Conservation (phyloP, 1,140 invertebrate species). For the Trachymyrmex septentrionalis region DNA sequence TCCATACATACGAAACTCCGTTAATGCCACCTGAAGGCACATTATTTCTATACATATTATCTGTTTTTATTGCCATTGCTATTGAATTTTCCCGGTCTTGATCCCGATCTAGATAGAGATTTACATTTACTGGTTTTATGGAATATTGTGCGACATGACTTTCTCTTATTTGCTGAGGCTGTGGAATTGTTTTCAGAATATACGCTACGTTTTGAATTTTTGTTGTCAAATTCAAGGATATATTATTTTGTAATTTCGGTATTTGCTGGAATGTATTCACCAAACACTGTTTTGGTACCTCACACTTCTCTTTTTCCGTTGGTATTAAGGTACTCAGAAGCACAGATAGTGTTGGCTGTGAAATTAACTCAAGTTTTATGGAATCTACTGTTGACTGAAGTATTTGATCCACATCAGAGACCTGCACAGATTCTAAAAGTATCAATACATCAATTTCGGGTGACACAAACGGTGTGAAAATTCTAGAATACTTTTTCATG, state of each 20-base stretch:
- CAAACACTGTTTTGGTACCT: conserved; percentile 51
- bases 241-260: conserved; percentile 11
- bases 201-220: conserved; percentile 30
- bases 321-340: conserved; percentile 59
- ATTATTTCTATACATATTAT: neutral
- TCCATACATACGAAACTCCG: neutral
- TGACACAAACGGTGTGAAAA: conserved; percentile 43
- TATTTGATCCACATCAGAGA: conserved; percentile 3
- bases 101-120: neutral
- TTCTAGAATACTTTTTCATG: conserved; percentile 42
- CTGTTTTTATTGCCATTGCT: neutral
- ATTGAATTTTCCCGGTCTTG: neutral
- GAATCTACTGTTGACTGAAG: neutral
- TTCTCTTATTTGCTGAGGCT: neutral
- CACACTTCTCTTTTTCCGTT: conserved; percentile 49
- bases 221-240: neutral
- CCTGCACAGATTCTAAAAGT: conserved; percentile 49
- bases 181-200: neutral
- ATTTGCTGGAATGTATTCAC: conserved; percentile 38
- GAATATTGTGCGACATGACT: neutral
- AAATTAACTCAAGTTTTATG: conserved; percentile 39
- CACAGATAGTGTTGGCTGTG: conserved; percentile 18
- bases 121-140: neutral
- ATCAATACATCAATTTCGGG: conserved; percentile 54
- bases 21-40: neutral